Evolutionary conservation across 1,140 invertebrate species (phyloP).

Genomic region (Neodiprion pinetum): DNA sequence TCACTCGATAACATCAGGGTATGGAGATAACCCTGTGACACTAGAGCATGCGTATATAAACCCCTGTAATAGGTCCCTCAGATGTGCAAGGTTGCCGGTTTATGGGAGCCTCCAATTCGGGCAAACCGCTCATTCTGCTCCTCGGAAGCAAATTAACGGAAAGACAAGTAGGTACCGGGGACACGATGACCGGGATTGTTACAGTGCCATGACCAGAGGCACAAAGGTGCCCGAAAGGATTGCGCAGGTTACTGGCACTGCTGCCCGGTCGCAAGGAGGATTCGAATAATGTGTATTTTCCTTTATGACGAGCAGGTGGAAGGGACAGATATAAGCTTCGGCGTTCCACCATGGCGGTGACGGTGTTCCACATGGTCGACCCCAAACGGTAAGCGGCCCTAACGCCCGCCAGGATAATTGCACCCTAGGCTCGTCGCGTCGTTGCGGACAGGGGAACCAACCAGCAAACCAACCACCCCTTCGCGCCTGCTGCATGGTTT

Average conservation of each 20-base stretch:
- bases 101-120: too few species aligned
- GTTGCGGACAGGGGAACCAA: constrained; percentile 5
- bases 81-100: not conserved
- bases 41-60: not conserved
- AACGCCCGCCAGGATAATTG: not conserved
- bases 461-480: not conserved
- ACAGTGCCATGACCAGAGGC: not conserved
- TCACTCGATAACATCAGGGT: not conserved
- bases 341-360: not conserved
- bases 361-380: not conserved
- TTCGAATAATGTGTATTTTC: too few species aligned
- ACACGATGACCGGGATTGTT: not conserved
- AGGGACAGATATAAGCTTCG: not conserved
- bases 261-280: too few species aligned
- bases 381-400: not conserved
- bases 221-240: not conserved
- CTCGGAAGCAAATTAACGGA: not conserved
- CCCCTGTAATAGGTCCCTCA: constrained; percentile 1
- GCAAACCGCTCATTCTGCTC: too few species aligned
- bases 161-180: not conserved
- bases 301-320: too few species aligned
- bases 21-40: not conserved
- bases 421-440: constrained; percentile 1
- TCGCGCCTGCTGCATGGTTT: not conserved
- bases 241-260: too few species aligned